A percentile compares a stretch with the other conserved stretches of the same genome.
Conservation (phyloP, 2,888 invertebrate genomes). For the Drosophila borealis region DNA sequence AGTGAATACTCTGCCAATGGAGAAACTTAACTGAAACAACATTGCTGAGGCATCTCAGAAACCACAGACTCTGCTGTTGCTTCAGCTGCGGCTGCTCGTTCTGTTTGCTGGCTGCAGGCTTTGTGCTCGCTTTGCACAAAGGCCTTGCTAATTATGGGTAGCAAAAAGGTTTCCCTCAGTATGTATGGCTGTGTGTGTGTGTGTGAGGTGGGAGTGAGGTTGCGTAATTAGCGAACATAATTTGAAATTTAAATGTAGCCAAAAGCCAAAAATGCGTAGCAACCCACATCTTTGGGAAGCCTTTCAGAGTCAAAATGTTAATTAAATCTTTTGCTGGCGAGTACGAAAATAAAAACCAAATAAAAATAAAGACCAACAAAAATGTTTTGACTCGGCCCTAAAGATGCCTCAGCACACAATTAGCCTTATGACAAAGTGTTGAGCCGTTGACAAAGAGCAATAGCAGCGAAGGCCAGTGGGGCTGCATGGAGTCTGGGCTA, state of each 20-base stretch:
- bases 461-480: not conserved
- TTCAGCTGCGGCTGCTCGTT: slow-evolving; percentile 7
- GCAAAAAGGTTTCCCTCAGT: slow-evolving; percentile 63
- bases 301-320: slow-evolving; percentile 79
- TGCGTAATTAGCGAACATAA: slow-evolving; percentile 78
- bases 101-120: slow-evolving; percentile 19
- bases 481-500: not conserved
- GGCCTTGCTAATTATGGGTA: slow-evolving; percentile 72
- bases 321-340: slow-evolving; percentile 67
- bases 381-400: slow-evolving; percentile 39
- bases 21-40: slow-evolving; percentile 1
- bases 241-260: slow-evolving; percentile 81
- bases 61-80: slow-evolving; percentile 2
- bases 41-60: slow-evolving; percentile 58
- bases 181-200: slow-evolving; percentile 11
- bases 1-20: not conserved
- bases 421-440: slow-evolving; percentile 74
- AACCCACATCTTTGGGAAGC: slow-evolving; percentile 57
- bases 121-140: slow-evolving; percentile 57
- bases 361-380: slow-evolving; percentile 7
- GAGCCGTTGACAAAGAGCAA: slow-evolving; percentile 39
- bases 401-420: slow-evolving; percentile 68
- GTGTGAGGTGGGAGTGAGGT: slow-evolving; percentile 16
- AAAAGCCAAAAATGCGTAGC: slow-evolving; percentile 67
- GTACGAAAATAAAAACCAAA: slow-evolving; percentile 12